Evolutionary conservation across 2,113 vertebrate species (phyloP).

Genomic region (Glaucidium brasilianum): DNA sequence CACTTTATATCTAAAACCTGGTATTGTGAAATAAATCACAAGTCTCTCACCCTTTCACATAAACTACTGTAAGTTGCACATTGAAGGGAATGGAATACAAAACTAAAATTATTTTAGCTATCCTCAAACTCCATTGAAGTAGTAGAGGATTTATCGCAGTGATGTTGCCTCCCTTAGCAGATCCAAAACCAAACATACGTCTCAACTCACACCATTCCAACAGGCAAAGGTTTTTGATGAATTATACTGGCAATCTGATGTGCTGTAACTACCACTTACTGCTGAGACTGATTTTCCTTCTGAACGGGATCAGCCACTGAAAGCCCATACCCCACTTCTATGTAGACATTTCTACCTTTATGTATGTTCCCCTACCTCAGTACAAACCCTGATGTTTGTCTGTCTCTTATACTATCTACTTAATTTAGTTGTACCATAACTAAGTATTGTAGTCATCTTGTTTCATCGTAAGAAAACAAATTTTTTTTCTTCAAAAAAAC

Average conservation of each 20-base stretch:
- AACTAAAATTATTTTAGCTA: neutral
- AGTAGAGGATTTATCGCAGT: neutral
- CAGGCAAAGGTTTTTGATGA: neutral
- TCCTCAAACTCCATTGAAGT: neutral
- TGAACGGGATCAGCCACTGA: neutral
- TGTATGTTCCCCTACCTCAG: neutral
- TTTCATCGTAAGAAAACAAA: neutral
- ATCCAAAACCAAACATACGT: neutral
- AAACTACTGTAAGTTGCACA: neutral
- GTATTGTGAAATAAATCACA: constrained; percentile 1
- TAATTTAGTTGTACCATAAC: neutral
- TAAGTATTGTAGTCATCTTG: neutral
- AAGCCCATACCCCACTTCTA: neutral
- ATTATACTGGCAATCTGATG: neutral
- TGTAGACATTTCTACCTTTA: neutral
- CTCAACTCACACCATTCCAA: neutral
- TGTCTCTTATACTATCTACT: neutral
- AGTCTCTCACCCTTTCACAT: neutral
- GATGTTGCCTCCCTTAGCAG: neutral
- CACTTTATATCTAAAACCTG: neutral
- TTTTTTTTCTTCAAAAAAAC: neutral
- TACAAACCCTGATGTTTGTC: neutral
- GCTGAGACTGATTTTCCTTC: neutral
- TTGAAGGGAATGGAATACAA: neutral
- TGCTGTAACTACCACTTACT: neutral